Evolutionary conservation across 2,113 vertebrate species (phyloP), one percentile per base, ranked within the genome.

Genomic region (Tinamus guttatus): DNA sequence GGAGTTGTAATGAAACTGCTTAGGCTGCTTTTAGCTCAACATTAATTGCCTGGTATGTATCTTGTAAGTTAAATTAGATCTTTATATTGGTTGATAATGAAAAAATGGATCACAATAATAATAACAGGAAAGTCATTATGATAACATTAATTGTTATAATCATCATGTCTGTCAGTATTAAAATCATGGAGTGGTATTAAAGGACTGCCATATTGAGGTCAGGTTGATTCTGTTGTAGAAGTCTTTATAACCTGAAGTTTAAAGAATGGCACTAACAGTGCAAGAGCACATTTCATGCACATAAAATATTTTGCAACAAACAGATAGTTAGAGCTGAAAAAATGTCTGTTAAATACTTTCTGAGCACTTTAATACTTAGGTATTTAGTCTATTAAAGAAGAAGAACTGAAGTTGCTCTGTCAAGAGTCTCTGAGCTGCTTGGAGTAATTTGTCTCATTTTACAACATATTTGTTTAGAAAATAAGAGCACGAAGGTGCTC

Each of bases 91-190:
- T 32, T 75, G 63, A 86, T 91, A 94, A 90, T 83, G 47, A 67
- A 89, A 94, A 92, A 95, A 85, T 47, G 52, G 49, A 95, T 81
- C 80, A 80, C 56, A 93, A 92, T 80, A 95, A 92, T 85, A 94
- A 89, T 43, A 95, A 92, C 63, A 93, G 30, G 41, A 83, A 97
- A 97, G 68, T 91, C 25, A 93, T 96, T 89, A 96, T 63, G 40
- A 88, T 88, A 91, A 91, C 45, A 90, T 86, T 94, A 94, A 91
- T 93, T 93, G 85, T 80, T 94, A 70, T 74, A 84, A 83, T 87
- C 28, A 82, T 56, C 2, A 0, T 87, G 34, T 40, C 90, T 94
- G 52, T 81, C 88, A 76, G 68, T 75, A 82, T 92, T 87, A 85
- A 87, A 93, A 74, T 81, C 68, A 89, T 65, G 45, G 30, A 79